Evolutionary conservation across 2,797 vertebrate species (phyloP), one percentile per base, ranked within the genome.

Genomic region (Pseudochromis fuscus): DNA sequence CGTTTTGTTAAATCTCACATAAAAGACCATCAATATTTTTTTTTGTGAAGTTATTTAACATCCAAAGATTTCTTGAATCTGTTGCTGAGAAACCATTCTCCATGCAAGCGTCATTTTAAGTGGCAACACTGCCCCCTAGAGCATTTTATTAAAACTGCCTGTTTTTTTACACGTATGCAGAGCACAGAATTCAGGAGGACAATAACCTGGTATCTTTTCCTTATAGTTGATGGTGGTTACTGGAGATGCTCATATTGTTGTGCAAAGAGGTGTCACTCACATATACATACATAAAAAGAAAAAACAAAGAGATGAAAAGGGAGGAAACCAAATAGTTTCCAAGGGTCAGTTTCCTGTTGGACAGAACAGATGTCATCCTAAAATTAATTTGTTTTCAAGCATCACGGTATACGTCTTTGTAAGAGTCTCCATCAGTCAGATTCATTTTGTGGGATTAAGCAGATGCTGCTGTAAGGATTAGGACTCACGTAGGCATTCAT

Each of bases 101-200:
- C 7, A 38, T 15, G 21, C 27, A 59, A 3, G 37, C 5, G 23
- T 60, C 3, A 19, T 72, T 77, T 16, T 15, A 66, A 87, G 66
- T 4, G 33, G 11, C 73, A 81, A 86, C 72, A 90, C 83, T 90
- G 89, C 89, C 91, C 74, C 70, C 91, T 49, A 62, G 83, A 82
- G 91, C 61, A 45, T 21, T 51, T 49, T 0, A 30, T 5, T 13
- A 33, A 27, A 16, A 84, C 24, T 68, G 27, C 45, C 2, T 15
- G 4, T 19, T 30, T 31, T 44, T 46, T 23, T 35, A 8, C n/a
- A n/a, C n/a, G n/a, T 44, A 16, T 2, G 6, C 31, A 46, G 31
- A 30, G 21, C 0, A 59, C 23, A 61, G 6, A 11, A 38, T 52
- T 15, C 1, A 19, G 18, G 23, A 52, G 19, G 5, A 45, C 35